Evolutionary conservation across 2,113 vertebrate species (phyloP).

Genomic region (Oceanites oceanicus): DNA sequence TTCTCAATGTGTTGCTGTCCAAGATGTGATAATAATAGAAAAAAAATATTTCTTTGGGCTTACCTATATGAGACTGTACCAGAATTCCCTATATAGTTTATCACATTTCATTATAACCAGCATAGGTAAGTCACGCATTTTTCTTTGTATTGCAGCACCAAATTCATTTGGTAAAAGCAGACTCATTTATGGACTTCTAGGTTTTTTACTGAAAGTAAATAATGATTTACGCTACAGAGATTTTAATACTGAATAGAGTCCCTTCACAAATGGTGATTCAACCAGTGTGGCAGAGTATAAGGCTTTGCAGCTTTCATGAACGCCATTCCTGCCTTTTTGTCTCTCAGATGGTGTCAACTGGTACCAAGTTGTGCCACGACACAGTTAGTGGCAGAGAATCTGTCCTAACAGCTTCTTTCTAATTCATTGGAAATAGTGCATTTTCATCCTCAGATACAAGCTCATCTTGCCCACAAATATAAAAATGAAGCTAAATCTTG

Average conservation of each 20-base stretch:
- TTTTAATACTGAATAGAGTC: not conserved
- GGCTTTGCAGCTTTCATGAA: not conserved
- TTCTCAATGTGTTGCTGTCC: not conserved
- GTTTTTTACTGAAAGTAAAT: not conserved
- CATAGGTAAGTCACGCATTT: accelerated
- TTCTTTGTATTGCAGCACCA: not conserved
- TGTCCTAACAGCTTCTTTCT: not conserved
- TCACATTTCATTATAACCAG: no score
- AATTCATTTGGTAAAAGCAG: not conserved
- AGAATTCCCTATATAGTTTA: not conserved
- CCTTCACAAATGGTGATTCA: not conserved
- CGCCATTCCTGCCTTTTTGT: not conserved
- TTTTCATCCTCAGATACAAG: not conserved
- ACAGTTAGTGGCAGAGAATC: not conserved
- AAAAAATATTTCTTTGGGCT: not conserved
- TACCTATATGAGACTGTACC: not conserved
- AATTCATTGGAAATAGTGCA: not conserved
- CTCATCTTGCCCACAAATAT: not conserved
- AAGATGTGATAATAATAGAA: not conserved
- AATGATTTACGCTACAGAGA: not conserved
- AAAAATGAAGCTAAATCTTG: not conserved
- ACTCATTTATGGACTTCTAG: not conserved
- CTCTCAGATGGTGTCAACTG: not conserved
- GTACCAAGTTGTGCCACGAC: not conserved
- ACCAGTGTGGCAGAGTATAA: not conserved